A percentile compares a stretch with the other conserved stretches of the same genome.
phyloP scores from a whole-genome alignment of 2,797 vertebrate species.

The Urophycis tenuis region DNA sequence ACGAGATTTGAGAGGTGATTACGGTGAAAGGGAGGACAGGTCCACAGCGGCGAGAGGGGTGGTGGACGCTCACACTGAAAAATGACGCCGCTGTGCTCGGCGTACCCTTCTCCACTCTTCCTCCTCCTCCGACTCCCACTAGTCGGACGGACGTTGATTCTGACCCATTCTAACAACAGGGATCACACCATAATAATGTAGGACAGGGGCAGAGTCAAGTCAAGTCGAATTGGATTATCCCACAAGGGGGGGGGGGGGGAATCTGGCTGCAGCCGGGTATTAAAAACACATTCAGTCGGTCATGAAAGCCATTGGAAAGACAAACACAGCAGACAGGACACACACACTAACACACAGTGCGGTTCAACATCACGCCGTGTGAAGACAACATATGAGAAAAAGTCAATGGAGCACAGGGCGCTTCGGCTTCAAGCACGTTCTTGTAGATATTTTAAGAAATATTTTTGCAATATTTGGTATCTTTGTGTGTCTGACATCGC shows the following conservation, averaged over 20 bases:
- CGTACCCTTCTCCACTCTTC: background rate
- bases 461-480: background rate
- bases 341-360: too few species aligned
- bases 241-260: too few species aligned
- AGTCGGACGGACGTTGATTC: constrained; percentile 6
- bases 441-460: background rate
- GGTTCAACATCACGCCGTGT: too few species aligned
- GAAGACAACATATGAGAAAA: too few species aligned
- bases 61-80: background rate
- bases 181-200: background rate
- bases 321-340: background rate
- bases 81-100: background rate
- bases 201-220: background rate
- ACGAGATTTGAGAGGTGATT: background rate
- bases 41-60: background rate
- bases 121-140: background rate
- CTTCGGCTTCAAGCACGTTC: background rate
- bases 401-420: background rate
- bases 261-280: too few species aligned
- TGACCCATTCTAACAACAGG: background rate
- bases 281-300: too few species aligned
- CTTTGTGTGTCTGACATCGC: background rate
- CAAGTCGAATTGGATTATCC: too few species aligned
- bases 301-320: background rate
- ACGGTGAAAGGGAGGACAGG: background rate